Base-by-base conservation (phyloP, 2,113 vertebrate species). In the Psephotus haematonotus region DNA sequence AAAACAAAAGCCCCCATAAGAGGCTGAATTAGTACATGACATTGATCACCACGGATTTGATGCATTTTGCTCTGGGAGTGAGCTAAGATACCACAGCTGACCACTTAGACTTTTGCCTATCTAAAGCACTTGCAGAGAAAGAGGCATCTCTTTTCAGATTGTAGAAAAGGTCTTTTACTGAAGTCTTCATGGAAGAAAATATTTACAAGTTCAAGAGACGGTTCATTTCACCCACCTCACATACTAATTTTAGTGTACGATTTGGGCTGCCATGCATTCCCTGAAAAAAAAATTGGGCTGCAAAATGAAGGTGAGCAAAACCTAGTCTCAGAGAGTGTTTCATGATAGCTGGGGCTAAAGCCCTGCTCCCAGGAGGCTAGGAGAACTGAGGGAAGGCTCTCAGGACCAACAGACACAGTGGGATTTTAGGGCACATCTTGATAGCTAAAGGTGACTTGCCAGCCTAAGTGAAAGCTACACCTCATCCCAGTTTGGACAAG, bases 341-440 rank as follows among this genome's bases (percentile, higher is more conserved):
- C 10, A 12, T 2, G 9, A 17, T 8, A 52, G 33, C 37, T 67
- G 18, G 3, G 44, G 28, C 13, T 31, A 88, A 44, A 52, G 31
- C 20, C 50, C 46, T 62, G 46, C 27, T 75, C 20, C 46, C 22
- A 8, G 11, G 8, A 24, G 25, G 16, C 5, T 18, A 33, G 7
- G 12, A 20, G n/a, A 78, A 49, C 16, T 2, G 1, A 44, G 14
- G 2, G 16, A 87, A 29, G 8, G 31, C 46, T 49, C 62, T 49
- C 0, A 0, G 57, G 33, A 71, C 37, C 5, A 0, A 29, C 20
- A 67, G 41, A 43, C 62, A 59, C 23, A n/a, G 8, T 1, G 2
- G 37, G 31, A 65, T 49, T 90, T 78, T 69, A 69, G 31, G 28
- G 57, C 67, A 60, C 10, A 35, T 11, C 39, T 43, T 76, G 29